Evolutionary conservation across 1,140 invertebrate species (phyloP), one percentile per base, ranked within the genome.

Genomic region (Pararge aegeria): DNA sequence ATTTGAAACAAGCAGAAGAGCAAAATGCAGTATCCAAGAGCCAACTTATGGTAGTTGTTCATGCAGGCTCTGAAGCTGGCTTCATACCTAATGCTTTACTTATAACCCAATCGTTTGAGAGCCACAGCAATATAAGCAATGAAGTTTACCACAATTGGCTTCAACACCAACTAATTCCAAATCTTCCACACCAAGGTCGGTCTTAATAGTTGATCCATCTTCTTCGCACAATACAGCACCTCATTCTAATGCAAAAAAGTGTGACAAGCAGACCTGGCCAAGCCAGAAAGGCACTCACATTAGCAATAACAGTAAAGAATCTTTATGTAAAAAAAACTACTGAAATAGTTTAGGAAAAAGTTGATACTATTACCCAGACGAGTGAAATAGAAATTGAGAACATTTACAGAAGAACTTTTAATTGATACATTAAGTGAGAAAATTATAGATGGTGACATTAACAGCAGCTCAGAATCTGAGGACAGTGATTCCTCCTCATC

Each of bases 71-170:
- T 21, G 59, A 64, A 55, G 38, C 20, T 12, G 70, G 72, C 10
- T 75, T 78, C 55, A 40, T 75, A 13, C 63, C 65, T 29, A 68
- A 76, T 44, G 61, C 53, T 6, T 55, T 74, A 19, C 18, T 73
- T 12, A 64, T 66, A 24, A 73, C 67, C 30, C 50, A 65, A 53
- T 59, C 62, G 57, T 7, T 50, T 6, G 13, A 59, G 21, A 9
- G 40, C 38, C 7, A 75, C 49, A 71, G 66, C 49, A 59, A 73
- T 42, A 53, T 61, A 38, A 68, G 68, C 34, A 37, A 69, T 63
- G 61, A 72, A 64, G 55, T 59, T 37, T 59, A 64, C 24, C 24
- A 58, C 48, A 53, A 72, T 55, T 76, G 70, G 69, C n/a, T 71
- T 2, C 27, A 46, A 12, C 59, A 24, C 13, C 29, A 70, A 49